Evolutionary conservation across 2,113 vertebrate species (phyloP).

Genomic region (Rhea americana): DNA sequence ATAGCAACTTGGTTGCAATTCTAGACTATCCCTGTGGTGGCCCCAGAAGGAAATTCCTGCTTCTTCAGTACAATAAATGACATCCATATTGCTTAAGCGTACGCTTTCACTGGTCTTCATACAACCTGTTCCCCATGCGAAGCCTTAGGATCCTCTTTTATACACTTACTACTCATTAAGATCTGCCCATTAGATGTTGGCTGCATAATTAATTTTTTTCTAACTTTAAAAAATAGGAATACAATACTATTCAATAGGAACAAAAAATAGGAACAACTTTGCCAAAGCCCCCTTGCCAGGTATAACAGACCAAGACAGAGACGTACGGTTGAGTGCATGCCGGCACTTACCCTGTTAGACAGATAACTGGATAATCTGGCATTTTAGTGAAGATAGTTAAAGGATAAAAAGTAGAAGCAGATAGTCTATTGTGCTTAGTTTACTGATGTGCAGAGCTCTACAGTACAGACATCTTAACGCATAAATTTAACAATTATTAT

Average conservation of each 20-base stretch:
- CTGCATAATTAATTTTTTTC: fast-evolving
- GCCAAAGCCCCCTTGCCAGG: neutral
- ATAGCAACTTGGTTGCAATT: neutral
- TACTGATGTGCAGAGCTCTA: conserved; percentile 57
- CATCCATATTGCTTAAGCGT: neutral
- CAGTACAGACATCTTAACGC: conserved; percentile 60
- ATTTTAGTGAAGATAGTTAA: neutral
- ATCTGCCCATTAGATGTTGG: neutral
- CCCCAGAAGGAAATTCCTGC: neutral
- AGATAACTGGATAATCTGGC: neutral
- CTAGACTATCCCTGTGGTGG: neutral
- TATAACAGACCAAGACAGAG: neutral
- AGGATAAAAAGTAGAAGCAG: conserved; percentile 39
- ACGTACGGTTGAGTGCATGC: neutral
- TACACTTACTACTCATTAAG: neutral
- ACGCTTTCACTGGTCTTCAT: neutral
- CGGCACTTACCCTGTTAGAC: neutral
- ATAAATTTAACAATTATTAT: conserved; percentile 80
- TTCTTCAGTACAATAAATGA: neutral
- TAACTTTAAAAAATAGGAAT: neutral
- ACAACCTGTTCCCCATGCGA: neutral
- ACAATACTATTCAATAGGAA: too few species aligned
- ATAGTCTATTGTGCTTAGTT: conserved; percentile 26
- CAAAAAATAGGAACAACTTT: neutral
- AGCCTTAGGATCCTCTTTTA: neutral